Conservation (phyloP, 2,113 vertebrate species). For the Xerus inauris region DNA sequence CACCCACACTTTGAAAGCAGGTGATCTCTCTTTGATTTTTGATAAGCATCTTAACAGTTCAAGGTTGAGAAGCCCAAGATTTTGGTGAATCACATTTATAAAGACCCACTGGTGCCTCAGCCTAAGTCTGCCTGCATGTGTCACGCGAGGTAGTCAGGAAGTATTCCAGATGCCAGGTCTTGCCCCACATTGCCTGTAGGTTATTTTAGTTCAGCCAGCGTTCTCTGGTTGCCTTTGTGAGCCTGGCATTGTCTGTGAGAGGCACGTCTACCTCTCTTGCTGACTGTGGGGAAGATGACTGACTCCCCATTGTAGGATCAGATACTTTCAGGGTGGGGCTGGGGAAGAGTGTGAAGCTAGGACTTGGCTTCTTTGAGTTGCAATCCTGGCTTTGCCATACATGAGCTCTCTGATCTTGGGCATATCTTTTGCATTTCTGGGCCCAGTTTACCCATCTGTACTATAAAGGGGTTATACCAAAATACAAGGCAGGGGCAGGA, state of each 20-base stretch:
- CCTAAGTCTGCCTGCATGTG: not conserved
- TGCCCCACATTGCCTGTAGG: not conserved
- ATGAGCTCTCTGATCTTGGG: not conserved
- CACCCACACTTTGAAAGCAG: not conserved
- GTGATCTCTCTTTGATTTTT: not conserved
- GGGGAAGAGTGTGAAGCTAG: not conserved
- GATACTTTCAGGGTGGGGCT: not conserved
- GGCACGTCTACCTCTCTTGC: not conserved
- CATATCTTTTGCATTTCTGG: not conserved
- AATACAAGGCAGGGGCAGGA: not conserved
- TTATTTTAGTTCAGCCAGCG: not conserved
- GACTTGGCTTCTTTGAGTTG: not conserved
- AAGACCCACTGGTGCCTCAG: not conserved
- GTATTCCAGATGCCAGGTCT: not conserved
- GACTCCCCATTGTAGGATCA: not conserved
- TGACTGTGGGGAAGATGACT: not conserved
- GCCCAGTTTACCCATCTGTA: not conserved
- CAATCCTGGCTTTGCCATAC: not conserved
- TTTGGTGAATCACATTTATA: not conserved
- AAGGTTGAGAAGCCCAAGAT: not conserved
- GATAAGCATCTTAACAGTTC: not conserved
- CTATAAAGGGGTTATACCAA: not conserved
- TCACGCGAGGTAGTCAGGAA: not conserved
- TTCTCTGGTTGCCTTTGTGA: not conserved
- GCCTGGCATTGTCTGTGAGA: not conserved